phyloP scores from a whole-genome alignment of 2,797 vertebrate species.

The Holocentrus rufus region DNA sequence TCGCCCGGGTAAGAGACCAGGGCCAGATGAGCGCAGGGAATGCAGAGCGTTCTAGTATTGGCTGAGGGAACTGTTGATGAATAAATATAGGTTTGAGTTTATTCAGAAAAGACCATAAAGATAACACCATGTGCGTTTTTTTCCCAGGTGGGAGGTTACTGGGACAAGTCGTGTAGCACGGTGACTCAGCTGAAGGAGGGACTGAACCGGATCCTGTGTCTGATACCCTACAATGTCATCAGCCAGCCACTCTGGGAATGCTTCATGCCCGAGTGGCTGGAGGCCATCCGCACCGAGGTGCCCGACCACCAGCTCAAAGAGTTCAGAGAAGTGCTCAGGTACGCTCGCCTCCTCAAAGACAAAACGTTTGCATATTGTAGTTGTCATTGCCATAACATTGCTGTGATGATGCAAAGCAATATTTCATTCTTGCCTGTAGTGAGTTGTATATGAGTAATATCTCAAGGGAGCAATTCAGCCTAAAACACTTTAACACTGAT shows the following conservation, averaged over 20 bases:
- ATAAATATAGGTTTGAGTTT: background rate
- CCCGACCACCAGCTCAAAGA: constrained; percentile 96
- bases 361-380: background rate
- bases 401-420: background rate
- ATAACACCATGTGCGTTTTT: no score
- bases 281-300: constrained; percentile 96
- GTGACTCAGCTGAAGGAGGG: constrained; percentile 98
- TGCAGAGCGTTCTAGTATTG: background rate
- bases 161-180: constrained; percentile 97
- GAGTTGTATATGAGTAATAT: no score
- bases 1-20: constrained; percentile 89
- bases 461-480: background rate
- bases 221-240: constrained; percentile 99
- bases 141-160: constrained; percentile 96
- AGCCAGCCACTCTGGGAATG: constrained; percentile 98
- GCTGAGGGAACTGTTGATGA: background rate
- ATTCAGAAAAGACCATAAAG: background rate
- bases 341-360: constrained; percentile 23
- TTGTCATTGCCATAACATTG: background rate
- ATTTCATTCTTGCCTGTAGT: background rate
- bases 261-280: constrained; percentile 98
- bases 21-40: background rate
- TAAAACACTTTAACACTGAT: no score
- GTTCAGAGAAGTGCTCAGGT: constrained; percentile 98
- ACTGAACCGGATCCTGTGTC: constrained; percentile 94